Conservation (phyloP, 2,888 invertebrate genomes). For the Cephus runcator region DNA sequence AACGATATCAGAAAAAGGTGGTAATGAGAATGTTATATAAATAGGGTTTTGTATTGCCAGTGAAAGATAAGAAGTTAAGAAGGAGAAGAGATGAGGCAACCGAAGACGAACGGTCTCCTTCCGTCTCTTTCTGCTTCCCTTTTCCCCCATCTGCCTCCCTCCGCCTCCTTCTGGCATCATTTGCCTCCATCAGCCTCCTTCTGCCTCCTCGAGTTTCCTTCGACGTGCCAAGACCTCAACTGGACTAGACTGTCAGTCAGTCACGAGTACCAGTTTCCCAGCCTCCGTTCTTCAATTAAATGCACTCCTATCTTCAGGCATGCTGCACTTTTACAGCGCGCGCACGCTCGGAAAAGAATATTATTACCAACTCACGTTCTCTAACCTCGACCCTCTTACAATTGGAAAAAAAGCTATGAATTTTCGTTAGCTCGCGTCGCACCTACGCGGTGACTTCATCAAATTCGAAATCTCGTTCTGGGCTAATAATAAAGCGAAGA, state of each 20-base stretch:
- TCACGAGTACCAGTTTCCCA: background rate
- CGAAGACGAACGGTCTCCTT: background rate
- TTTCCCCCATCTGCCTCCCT: too few relatives aligned
- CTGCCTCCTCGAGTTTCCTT: background rate
- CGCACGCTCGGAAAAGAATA: background rate
- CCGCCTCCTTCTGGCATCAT: too few relatives aligned
- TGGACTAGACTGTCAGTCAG: background rate
- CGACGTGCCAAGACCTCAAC: background rate
- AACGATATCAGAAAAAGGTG: background rate
- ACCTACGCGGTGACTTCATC: background rate
- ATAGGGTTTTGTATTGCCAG: background rate
- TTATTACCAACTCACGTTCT: background rate
- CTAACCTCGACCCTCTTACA: background rate
- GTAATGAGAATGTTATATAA: background rate
- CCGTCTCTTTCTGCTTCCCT: background rate
- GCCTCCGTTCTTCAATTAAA: slow-evolving; percentile 4
- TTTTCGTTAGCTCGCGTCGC: background rate
- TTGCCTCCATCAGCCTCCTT: too few relatives aligned
- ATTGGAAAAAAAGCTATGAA: background rate
- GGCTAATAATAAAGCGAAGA: background rate
- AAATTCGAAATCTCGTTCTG: background rate
- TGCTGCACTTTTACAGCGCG: background rate
- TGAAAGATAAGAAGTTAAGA: background rate
- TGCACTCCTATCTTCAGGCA: background rate
- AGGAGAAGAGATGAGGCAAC: background rate